Conservation (phyloP, 1,140 invertebrate species). For the Drosophila bipectinata region DNA sequence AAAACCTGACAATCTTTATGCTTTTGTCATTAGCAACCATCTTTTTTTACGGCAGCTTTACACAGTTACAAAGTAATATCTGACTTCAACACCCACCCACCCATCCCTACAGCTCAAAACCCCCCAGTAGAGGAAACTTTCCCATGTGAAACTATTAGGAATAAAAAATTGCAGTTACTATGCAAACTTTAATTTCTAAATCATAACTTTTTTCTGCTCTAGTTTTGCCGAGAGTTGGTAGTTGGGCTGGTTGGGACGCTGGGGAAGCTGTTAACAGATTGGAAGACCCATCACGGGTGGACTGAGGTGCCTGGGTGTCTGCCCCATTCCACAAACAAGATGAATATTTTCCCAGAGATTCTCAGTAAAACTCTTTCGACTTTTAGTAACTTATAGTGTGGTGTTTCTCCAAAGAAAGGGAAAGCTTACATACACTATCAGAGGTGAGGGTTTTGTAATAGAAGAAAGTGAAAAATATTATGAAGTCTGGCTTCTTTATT, state of each 20-base stretch:
- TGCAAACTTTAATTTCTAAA: constrained; percentile 76
- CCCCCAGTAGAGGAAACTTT: constrained; percentile 27
- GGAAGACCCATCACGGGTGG: constrained; percentile 8
- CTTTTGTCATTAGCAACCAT: constrained; percentile 64
- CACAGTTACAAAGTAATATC: constrained; percentile 7
- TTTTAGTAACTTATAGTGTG: constrained; percentile 6
- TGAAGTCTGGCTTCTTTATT: too few species aligned
- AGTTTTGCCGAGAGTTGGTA: constrained; percentile 38
- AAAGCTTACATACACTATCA: neutral
- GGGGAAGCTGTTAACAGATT: constrained; percentile 35
- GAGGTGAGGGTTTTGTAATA: too few species aligned
- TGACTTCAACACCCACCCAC: constrained; percentile 3
- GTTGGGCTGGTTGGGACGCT: neutral
- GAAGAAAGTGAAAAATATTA: too few species aligned
- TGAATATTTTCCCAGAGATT: neutral
- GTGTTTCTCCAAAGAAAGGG: constrained; percentile 2
- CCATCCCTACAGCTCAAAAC: too few species aligned
- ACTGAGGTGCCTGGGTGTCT: constrained; percentile 2
- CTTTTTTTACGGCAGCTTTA: constrained; percentile 45
- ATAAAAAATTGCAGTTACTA: constrained; percentile 29
- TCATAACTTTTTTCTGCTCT: constrained; percentile 70
- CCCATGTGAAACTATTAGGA: constrained; percentile 28
- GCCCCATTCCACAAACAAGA: neutral
- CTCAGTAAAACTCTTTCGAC: neutral
- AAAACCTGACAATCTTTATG: constrained; percentile 60